Evolutionary conservation across 2,888 invertebrate species (phyloP).

Genomic region (Liopterus haemorrhoidalis): DNA sequence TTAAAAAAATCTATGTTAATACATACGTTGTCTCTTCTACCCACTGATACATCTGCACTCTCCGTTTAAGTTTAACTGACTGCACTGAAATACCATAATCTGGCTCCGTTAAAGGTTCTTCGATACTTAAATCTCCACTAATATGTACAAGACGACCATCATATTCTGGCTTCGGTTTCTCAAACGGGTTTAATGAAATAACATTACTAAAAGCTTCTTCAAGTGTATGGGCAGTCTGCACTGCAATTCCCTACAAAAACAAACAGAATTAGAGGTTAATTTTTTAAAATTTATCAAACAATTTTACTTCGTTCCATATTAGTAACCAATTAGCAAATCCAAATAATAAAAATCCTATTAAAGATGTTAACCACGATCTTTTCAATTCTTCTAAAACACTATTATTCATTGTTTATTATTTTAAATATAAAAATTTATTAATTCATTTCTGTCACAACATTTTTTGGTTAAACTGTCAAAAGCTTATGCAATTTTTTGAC

Average conservation of each 20-base stretch:
- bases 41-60: constrained; percentile 94
- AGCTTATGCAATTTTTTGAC: background rate
- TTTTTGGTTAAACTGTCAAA: background rate
- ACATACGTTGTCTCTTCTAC: constrained; percentile 67
- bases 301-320: constrained; percentile 76
- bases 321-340: constrained; percentile 63
- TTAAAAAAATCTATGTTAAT: background rate
- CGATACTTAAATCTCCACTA: constrained; percentile 63
- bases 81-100: constrained; percentile 80
- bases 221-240: constrained; percentile 69
- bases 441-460: background rate
- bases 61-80: constrained; percentile 74
- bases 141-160: constrained; percentile 75
- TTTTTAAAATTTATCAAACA: constrained; percentile 11
- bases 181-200: constrained; percentile 46
- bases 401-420: constrained; percentile 31
- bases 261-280: constrained; percentile 15
- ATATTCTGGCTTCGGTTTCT: constrained; percentile 52
- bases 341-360: constrained; percentile 62
- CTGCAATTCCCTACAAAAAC: constrained; percentile 63
- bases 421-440: background rate
- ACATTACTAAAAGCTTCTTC: constrained; percentile 69
- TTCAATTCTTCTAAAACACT: constrained; percentile 52
- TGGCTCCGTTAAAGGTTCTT: constrained; percentile 78
- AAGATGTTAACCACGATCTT: constrained; percentile 66